These are phyloP conservation scores for Drosophila paulistorum DNA, from an alignment of 1,140 invertebrate species.

Conservation along the genomic window DNA sequence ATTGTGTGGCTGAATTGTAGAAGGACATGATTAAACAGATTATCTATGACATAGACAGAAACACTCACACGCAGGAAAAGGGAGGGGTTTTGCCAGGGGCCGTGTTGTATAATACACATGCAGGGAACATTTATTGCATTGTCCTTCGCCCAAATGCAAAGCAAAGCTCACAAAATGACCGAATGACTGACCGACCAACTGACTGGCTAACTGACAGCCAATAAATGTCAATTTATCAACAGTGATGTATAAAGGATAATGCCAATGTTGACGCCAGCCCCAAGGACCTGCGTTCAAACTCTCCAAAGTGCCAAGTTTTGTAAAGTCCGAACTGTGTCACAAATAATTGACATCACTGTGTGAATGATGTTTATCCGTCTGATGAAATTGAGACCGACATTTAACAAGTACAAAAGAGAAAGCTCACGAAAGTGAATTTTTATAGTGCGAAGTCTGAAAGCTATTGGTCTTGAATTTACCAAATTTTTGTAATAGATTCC, in stretches of 20 bases:
- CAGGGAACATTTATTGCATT: conserved; percentile 70
- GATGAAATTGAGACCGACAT: conserved; percentile 65
- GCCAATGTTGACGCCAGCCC: conserved; percentile 25
- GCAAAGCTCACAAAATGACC: conserved; percentile 56
- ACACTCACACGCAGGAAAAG: neutral
- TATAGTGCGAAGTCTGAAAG: neutral
- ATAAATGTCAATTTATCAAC: conserved; percentile 72
- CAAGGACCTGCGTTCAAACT: conserved; percentile 29
- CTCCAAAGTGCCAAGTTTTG: conserved; percentile 67
- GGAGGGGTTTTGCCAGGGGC: conserved; percentile 10
- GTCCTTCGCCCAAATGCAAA: conserved; percentile 29
- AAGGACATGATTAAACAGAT: conserved; percentile 7
- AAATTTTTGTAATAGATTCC: neutral
- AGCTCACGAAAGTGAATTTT: neutral
- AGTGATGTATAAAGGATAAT: conserved; percentile 55
- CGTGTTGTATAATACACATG: conserved; percentile 46
- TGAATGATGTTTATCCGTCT: conserved; percentile 15
- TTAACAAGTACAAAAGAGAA: conserved; percentile 27
- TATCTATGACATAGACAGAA: neutral
- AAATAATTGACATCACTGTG: conserved; percentile 72
- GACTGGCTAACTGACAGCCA: conserved; percentile 65
- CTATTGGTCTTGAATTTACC: neutral
- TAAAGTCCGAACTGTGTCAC: conserved; percentile 69
- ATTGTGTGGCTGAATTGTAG: neutral
- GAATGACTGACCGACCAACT: conserved; percentile 38